Conservation (phyloP, 64 coral and sea anemone species). For the Trachythela sp. region DNA sequence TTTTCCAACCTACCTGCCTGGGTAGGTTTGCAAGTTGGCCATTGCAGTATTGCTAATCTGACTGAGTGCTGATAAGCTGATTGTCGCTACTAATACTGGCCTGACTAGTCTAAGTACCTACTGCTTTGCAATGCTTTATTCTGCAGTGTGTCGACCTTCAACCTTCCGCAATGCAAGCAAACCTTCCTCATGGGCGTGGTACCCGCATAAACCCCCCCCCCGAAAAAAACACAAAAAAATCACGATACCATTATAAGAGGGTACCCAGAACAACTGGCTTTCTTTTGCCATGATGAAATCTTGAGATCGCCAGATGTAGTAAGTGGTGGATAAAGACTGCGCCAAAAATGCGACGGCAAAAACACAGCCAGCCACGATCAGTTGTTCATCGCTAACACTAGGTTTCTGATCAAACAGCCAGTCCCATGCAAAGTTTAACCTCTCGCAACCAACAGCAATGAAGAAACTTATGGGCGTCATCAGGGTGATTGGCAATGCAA, state of each 20-base stretch:
- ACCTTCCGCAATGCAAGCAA: too few relatives aligned
- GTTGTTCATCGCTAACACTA: not conserved
- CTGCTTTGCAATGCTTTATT: too few relatives aligned
- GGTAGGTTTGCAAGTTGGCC: too few relatives aligned
- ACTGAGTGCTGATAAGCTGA: too few relatives aligned
- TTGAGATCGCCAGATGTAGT: constrained; percentile 71
- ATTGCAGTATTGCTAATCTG: too few relatives aligned
- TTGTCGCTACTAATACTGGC: too few relatives aligned
- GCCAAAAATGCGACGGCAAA: constrained; percentile 11
- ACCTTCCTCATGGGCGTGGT: too few relatives aligned
- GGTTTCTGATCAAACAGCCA: not conserved
- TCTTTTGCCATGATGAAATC: constrained; percentile 86
- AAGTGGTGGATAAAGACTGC: constrained; percentile 66
- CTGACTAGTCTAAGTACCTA: too few relatives aligned
- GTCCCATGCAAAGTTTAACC: not conserved
- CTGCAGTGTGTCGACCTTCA: too few relatives aligned
- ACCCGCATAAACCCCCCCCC: too few relatives aligned
- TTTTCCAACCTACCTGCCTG: too few relatives aligned
- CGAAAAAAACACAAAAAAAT: not conserved
- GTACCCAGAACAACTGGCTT: constrained; percentile 81
- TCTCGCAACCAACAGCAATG: not conserved
- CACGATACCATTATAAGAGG: constrained; percentile 70
- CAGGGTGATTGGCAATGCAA: constrained; percentile 42
- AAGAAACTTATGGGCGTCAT: constrained; percentile 45
- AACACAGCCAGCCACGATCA: not conserved